phyloP scores from a whole-genome alignment of 2,888 invertebrate species.

The Linyphia triangularis region DNA sequence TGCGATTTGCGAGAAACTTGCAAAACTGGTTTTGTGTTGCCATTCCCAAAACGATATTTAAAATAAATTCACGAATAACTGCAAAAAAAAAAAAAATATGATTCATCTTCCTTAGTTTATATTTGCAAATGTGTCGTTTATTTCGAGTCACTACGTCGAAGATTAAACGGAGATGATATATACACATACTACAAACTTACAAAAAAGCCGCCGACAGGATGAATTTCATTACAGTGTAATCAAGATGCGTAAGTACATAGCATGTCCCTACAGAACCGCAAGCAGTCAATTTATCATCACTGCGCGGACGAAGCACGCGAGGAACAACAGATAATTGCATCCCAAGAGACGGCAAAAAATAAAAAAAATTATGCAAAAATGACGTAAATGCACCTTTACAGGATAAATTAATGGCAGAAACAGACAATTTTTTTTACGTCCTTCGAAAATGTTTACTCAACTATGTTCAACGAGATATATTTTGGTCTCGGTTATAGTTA shows the following conservation, averaged over 20 bases:
- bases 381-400: neutral
- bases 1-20: no score
- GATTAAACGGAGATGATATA: no score
- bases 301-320: no score
- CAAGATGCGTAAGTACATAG: neutral
- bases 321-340: neutral
- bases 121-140: no score
- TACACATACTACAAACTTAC: no score
- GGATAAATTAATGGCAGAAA: neutral
- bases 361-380: constrained; percentile 2
- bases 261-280: neutral
- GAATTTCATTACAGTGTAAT: neutral
- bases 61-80: no score
- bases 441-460: neutral
- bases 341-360: neutral
- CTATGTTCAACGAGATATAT: neutral
- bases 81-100: no score
- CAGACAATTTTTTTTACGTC: constrained; percentile 10
- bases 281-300: neutral
- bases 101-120: no score
- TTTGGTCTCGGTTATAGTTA: neutral
- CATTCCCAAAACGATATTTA: no score
- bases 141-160: no score
- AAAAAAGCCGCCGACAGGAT: neutral
- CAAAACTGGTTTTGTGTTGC: no score